Conservation (phyloP, 2,797 vertebrate genomes). For the Dromococcyx pavoninus region DNA sequence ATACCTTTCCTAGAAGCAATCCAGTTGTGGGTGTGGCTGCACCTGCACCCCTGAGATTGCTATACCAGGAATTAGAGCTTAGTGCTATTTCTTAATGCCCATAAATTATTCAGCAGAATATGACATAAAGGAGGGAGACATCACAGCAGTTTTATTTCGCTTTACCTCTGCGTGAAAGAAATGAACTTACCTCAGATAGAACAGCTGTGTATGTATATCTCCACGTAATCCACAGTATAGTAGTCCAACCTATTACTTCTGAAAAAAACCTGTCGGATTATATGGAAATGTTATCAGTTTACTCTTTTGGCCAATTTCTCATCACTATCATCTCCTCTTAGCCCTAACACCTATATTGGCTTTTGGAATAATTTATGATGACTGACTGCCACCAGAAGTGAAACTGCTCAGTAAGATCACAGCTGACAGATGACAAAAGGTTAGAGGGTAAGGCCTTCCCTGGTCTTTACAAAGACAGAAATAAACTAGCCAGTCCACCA, state of each 20-base stretch:
- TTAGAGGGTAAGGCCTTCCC: not conserved
- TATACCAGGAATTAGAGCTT: not conserved
- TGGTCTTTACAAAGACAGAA: not conserved
- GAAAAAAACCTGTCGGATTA: not conserved
- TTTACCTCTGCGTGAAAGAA: not conserved
- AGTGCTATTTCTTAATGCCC: not conserved
- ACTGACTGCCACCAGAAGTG: not conserved
- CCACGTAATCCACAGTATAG: not conserved
- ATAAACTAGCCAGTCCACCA: not conserved
- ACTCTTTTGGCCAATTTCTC: not conserved
- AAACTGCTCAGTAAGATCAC: not conserved
- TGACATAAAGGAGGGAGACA: not conserved
- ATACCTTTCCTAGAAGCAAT: not conserved
- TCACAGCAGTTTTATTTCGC: not conserved
- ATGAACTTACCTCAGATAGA: not conserved
- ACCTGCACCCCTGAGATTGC: not conserved
- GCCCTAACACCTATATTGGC: not conserved
- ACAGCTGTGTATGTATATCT: not conserved
- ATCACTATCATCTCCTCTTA: not conserved
- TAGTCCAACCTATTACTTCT: not conserved
- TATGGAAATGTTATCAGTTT: not conserved
- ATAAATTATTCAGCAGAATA: not conserved
- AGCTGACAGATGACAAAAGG: not conserved
- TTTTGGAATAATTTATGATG: not conserved
- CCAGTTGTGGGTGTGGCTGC: not conserved